Conservation (phyloP, 2,113 vertebrate genomes). For the Budorcas taxicolor region DNA sequence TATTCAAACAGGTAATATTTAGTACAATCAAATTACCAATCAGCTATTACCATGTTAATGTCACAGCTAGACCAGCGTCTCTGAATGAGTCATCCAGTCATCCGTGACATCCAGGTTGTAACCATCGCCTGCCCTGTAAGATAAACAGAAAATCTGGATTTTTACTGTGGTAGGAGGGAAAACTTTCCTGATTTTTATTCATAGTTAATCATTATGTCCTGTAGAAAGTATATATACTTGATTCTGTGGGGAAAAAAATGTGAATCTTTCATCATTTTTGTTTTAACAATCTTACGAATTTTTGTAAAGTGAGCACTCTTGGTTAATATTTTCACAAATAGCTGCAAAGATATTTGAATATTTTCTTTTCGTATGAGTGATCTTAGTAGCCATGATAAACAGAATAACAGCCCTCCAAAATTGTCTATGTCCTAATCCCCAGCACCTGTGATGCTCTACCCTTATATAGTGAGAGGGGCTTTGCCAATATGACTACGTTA, state of each 20-base stretch:
- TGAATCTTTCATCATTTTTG: not conserved
- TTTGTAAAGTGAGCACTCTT: not conserved
- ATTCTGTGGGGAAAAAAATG: not conserved
- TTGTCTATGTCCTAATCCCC: not conserved
- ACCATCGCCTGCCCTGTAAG: not conserved
- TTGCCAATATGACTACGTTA: not conserved
- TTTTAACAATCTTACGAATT: not conserved
- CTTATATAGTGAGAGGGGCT: not conserved
- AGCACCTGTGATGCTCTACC: not conserved
- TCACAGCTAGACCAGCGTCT: not conserved
- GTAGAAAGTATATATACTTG: not conserved
- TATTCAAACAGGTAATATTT: conserved; percentile 78
- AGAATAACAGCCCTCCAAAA: not conserved
- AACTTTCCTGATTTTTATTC: not conserved
- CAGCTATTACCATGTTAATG: not conserved
- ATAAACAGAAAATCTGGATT: not conserved
- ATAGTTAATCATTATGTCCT: not conserved
- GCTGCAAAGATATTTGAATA: not conserved
- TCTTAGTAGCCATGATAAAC: not conserved
- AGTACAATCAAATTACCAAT: not conserved
- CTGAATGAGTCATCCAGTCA: not conserved
- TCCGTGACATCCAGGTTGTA: not conserved
- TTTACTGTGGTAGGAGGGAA: not conserved
- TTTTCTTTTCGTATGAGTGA: not conserved
- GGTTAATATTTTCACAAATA: not conserved